Conservation (phyloP, 2,797 vertebrate genomes). For the Furcifer pardalis region DNA sequence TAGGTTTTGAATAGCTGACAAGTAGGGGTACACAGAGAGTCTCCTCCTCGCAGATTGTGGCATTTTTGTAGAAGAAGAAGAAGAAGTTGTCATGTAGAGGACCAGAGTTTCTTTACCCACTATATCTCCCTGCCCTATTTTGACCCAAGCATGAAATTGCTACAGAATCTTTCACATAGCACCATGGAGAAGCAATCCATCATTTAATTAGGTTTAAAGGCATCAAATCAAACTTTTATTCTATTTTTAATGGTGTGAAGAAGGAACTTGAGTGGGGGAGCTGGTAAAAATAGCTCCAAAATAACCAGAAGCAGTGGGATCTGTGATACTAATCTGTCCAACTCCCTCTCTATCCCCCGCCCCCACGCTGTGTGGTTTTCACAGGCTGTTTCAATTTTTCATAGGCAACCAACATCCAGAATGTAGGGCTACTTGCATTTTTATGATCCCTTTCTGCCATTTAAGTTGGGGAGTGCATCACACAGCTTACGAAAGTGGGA, state of each 20-base stretch:
- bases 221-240: constrained; percentile 69
- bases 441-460: constrained; percentile 57
- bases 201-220: constrained; percentile 46
- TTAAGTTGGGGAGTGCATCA: constrained; percentile 64
- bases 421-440: constrained; percentile 61
- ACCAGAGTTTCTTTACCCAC: constrained; percentile 44
- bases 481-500: constrained; percentile 69
- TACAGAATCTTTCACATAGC: constrained; percentile 20
- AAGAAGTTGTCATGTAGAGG: no score
- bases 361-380: constrained; percentile 34
- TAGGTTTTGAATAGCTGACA: constrained; percentile 45
- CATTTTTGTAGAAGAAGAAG: no score
- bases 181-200: not conserved
- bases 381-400: constrained; percentile 59
- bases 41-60: no score
- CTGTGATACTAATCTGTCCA: constrained; percentile 56
- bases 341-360: constrained; percentile 20
- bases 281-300: constrained; percentile 61
- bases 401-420: constrained; percentile 61
- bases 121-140: constrained; percentile 49
- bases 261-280: constrained; percentile 43
- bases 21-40: constrained; percentile 40
- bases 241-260: constrained; percentile 70
- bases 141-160: constrained; percentile 48
- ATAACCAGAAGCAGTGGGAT: constrained; percentile 64